These are phyloP conservation scores for Brachyhypopomus gauderio DNA, from an alignment of 2,113 vertebrate genomes.

Conservation along the genomic window DNA sequence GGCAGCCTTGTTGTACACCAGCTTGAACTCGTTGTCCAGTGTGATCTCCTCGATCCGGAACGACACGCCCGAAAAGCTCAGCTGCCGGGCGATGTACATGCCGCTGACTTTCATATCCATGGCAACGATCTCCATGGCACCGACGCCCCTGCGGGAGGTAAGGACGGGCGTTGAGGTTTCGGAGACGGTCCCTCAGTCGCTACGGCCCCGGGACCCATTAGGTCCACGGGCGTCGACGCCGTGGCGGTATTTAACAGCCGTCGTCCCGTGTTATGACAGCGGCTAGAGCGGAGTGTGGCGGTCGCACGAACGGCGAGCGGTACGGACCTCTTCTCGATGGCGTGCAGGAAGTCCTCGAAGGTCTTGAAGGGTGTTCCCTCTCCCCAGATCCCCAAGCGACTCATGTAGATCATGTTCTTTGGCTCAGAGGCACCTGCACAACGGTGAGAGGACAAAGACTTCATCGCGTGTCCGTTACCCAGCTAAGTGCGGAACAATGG, in stretches of 20 bases:
- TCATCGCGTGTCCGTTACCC: too few species aligned
- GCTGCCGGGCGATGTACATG: conserved; percentile 98
- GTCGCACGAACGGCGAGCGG: neutral
- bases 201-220: neutral
- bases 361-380: conserved; percentile 91
- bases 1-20: conserved; percentile 92
- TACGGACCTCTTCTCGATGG: conserved; percentile 93
- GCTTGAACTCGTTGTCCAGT: conserved; percentile 83
- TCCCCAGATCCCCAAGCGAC: conserved; percentile 97
- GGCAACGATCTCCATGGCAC: conserved; percentile 98
- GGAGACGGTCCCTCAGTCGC: neutral
- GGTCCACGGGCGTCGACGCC: too few species aligned
- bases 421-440: conserved; percentile 94
- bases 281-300: too few species aligned
- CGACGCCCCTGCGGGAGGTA: conserved; percentile 83
- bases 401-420: conserved; percentile 99
- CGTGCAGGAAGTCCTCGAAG: conserved; percentile 95
- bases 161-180: neutral
- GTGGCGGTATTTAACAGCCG: neutral
- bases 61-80: conserved; percentile 95
- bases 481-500: too few species aligned
- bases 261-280: too few species aligned
- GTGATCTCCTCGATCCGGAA: conserved; percentile 95
- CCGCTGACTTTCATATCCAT: conserved; percentile 99
- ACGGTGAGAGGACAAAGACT: neutral